Conservation (phyloP, 2,797 vertebrate species). For the Gouania willdenowi region DNA sequence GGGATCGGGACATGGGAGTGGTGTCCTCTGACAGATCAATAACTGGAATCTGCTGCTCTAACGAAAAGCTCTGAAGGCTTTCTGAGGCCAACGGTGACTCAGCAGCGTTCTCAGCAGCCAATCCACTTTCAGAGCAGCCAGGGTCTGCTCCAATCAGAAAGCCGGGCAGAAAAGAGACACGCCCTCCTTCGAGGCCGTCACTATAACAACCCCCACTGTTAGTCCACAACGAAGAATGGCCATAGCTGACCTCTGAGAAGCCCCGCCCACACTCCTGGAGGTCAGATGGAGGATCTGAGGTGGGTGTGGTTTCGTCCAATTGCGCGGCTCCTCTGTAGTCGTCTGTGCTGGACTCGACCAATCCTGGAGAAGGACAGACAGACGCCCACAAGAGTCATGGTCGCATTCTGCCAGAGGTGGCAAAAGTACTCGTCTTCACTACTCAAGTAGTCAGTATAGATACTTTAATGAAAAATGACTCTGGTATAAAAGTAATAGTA, state of each 20-base stretch:
- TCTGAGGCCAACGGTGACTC: conserved; percentile 10
- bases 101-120: conserved; percentile 2
- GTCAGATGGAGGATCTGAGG: conserved; percentile 27
- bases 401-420: no score
- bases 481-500: no score
- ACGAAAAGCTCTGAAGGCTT: conserved; percentile 8
- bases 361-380: conserved; percentile 32
- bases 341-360: conserved; percentile 69
- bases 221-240: conserved; percentile 44
- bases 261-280: conserved; percentile 39
- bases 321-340: conserved; percentile 49
- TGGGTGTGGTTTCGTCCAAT: conserved; percentile 36
- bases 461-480: no score
- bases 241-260: conserved; percentile 67
- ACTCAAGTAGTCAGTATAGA: no score
- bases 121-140: conserved; percentile 14
- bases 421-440: no score
- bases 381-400: no score
- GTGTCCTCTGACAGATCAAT: conserved; percentile 38
- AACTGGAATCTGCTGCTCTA: conserved; percentile 17
- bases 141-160: conserved; percentile 11
- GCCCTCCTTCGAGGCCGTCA: no score
- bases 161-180: conserved; percentile 22
- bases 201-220: conserved; percentile 29
- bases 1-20: conserved; percentile 4